Evolutionary conservation across 1,140 invertebrate species (phyloP).

Genomic region (Formica selysi): DNA sequence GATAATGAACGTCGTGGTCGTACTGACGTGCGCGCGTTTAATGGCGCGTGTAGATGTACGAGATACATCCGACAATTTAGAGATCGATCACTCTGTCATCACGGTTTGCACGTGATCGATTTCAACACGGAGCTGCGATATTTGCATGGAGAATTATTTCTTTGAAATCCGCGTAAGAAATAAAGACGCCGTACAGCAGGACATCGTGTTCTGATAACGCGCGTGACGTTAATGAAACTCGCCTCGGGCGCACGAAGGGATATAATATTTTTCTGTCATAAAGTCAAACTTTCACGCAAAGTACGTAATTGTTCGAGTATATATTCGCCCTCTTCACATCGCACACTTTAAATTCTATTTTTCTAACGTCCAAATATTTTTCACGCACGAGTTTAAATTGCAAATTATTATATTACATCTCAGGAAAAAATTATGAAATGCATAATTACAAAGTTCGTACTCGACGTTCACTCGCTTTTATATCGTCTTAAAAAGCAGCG

Average conservation of each 20-base stretch:
- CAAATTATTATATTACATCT: slow-evolving; percentile 6
- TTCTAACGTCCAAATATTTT: not conserved
- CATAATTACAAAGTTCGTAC: slow-evolving; percentile 8
- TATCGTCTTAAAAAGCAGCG: not conserved
- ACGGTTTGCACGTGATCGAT: not conserved
- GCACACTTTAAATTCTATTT: not conserved
- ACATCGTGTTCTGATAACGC: not conserved
- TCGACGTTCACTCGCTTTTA: not conserved
- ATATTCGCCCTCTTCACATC: slow-evolving; percentile 14
- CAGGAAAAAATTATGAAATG: not conserved
- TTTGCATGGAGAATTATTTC: slow-evolving; percentile 29
- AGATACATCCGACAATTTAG: slow-evolving; percentile 27
- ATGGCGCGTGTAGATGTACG: slow-evolving; percentile 26
- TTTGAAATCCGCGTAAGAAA: slow-evolving; percentile 4
- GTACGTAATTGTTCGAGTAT: slow-evolving; percentile 15
- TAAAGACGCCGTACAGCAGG: not conserved
- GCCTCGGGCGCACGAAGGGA: slow-evolving; percentile 18
- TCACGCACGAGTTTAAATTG: not conserved
- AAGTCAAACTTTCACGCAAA: slow-evolving; percentile 4
- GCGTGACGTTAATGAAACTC: slow-evolving; percentile 51
- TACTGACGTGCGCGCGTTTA: not conserved
- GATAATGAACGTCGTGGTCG: slow-evolving; percentile 39
- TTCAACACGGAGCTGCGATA: not conserved
- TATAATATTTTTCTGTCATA: slow-evolving; percentile 3
- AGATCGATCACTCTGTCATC: slow-evolving; percentile 34